Percentiles rank a stretch among this genome's conserved stretches.
These are phyloP conservation scores for Drosophila subobscura DNA, from an alignment of 1,140 invertebrate genomes.

Conservation along the genomic window DNA sequence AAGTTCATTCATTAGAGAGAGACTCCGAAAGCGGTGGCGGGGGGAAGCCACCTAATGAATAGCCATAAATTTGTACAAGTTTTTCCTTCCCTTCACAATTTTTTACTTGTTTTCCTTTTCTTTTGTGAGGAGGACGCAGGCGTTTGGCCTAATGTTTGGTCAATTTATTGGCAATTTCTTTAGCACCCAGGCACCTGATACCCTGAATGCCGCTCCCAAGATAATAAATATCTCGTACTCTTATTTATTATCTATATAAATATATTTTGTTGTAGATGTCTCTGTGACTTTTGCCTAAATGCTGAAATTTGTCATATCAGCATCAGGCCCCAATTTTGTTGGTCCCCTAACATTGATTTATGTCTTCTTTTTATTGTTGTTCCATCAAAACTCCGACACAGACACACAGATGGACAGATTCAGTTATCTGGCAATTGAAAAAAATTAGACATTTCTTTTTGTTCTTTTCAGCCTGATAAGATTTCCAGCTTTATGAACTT, in stretches of 20 bases:
- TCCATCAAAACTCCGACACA: slow-evolving; percentile 31
- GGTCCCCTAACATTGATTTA: slow-evolving; percentile 50
- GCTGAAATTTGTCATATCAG: slow-evolving; percentile 73
- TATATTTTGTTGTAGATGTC: neutral
- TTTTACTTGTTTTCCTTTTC: slow-evolving; percentile 19
- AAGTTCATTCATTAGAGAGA: slow-evolving; percentile 34
- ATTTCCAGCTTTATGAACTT: slow-evolving; percentile 35
- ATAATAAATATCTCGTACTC: slow-evolving; percentile 20
- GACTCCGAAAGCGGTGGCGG: neutral
- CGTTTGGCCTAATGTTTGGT: slow-evolving; percentile 44
- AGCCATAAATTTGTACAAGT: slow-evolving; percentile 70
- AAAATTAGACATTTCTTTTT: neutral
- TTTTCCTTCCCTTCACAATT: slow-evolving; percentile 26
- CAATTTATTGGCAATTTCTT: slow-evolving; percentile 78
- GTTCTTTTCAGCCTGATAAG: slow-evolving; percentile 22
- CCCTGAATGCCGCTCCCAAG: slow-evolving; percentile 25
- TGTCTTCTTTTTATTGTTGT: slow-evolving; percentile 23
- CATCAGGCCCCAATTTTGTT: slow-evolving; percentile 24
- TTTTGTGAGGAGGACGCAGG: slow-evolving; percentile 3
- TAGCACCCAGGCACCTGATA: slow-evolving; percentile 42
- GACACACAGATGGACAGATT: neutral
- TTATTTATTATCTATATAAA: no score
- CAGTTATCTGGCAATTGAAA: slow-evolving; percentile 37
- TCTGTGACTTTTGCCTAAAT: slow-evolving; percentile 22
- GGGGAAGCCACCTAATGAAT: slow-evolving; percentile 52